Conservation (phyloP, 2,797 vertebrate species). For the Erethizon dorsatum region DNA sequence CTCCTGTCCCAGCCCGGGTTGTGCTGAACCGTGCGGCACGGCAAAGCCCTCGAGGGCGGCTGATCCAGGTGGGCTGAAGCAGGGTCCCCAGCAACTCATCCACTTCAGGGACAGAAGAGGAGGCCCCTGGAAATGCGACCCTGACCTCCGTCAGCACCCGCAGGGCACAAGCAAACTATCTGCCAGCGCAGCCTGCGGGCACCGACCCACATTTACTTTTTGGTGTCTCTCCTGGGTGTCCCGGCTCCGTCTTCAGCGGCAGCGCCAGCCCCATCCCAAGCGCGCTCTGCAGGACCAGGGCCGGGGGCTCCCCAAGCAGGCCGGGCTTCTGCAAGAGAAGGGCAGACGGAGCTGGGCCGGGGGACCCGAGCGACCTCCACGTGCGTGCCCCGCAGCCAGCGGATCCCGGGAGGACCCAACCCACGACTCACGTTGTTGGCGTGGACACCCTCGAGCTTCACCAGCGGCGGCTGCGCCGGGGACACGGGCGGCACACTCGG, state of each 20-base stretch:
- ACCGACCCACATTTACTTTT: conserved; percentile 91
- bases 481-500: not conserved
- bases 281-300: conserved; percentile 94
- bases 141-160: too few species aligned
- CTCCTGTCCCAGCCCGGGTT: too few species aligned
- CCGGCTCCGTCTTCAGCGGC: conserved; percentile 92
- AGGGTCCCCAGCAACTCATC: not conserved
- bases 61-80: not conserved
- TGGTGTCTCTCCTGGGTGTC: conserved; percentile 94
- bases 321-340: conserved; percentile 92
- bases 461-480: not conserved
- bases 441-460: not conserved
- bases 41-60: not conserved
- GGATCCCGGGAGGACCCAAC: not conserved
- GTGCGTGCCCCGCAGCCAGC: too few species aligned
- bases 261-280: conserved; percentile 92
- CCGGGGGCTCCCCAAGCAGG: conserved; percentile 96
- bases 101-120: not conserved
- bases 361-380: not conserved
- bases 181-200: not conserved
- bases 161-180: not conserved
- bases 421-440: not conserved
- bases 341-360: not conserved
- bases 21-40: not conserved
- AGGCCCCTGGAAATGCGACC: too few species aligned